Base-by-base conservation (phyloP, 2,797 vertebrate species). In the Rhinatrema bivittatum region DNA sequence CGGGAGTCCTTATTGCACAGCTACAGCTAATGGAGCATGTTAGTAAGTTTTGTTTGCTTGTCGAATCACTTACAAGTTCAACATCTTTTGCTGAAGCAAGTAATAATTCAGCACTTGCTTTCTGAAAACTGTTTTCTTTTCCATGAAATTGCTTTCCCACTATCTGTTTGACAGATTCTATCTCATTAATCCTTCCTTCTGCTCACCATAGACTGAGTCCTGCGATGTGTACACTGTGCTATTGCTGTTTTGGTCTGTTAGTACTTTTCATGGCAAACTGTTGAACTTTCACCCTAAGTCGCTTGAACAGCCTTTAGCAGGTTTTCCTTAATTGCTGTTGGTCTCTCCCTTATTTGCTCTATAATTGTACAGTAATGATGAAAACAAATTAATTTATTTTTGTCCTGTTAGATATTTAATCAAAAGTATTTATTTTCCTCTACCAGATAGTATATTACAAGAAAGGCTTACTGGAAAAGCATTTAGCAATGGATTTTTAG, bases 91-190 rank as follows among this genome's bases (percentile, higher is more conserved):
- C 67, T 59, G 59, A 62, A 69, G 65, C 60, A 70, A 43, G 59
- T 73, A 65, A 72, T 76, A 74, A 74, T 71, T 70, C 33, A 71
- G 29, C 53, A 57, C 30, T 52, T 49, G 46, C 45, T 32, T 74
- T 63, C 50, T 72, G 56, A 76, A 74, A 67, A 81, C 75, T 74
- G 72, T 77, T 77, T 81, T 65, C 49, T 35, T 68, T 77, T 54
- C 57, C 49, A 65, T n/a, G n/a, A n/a, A n/a, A n/a, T n/a, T n/a
- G n/a, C n/a, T n/a, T 66, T 68, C 56, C 45, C 30, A 57, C 55
- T 50, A 56, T 66, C 74, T 65, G 40, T 50, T 69, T 74, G 60
- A 76, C 65, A 67, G 62, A 65, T 65, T 9, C 72, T 56, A 66
- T 41, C 60, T 73, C 56, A 50, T 70, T 72, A 65, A 70, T 60